phyloP scores from a whole-genome alignment of 2,888 invertebrate species.

The Parasteatoda lunata region DNA sequence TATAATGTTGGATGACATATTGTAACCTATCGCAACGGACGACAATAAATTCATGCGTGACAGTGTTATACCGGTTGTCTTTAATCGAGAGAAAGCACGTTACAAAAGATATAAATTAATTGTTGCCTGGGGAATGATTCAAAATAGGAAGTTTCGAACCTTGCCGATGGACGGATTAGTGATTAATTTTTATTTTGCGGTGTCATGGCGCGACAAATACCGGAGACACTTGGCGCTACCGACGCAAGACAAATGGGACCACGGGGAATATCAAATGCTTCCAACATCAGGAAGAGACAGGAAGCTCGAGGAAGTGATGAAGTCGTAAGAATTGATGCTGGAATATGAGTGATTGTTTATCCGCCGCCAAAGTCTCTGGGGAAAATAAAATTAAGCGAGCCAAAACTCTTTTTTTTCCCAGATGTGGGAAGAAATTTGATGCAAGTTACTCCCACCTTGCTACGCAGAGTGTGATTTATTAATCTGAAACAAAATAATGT shows the following conservation, averaged over 20 bases:
- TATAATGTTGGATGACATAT: too few species aligned
- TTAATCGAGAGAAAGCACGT: not conserved
- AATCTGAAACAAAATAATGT: not conserved
- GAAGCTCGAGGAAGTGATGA: constrained; percentile 5
- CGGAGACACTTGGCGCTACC: constrained; percentile 1
- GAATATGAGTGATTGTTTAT: not conserved
- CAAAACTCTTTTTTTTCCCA: not conserved
- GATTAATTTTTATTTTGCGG: constrained; percentile 15
- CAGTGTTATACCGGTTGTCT: too few species aligned
- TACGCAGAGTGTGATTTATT: not conserved
- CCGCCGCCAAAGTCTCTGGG: not conserved
- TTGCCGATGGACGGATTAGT: constrained; percentile 10
- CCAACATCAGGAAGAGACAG: constrained; percentile 1
- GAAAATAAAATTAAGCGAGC: constrained; percentile 1
- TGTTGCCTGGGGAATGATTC: not conserved
- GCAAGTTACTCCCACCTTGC: not conserved
- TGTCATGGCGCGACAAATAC: constrained; percentile 3
- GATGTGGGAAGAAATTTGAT: too few species aligned
- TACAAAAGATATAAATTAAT: not conserved
- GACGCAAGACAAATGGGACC: constrained; percentile 6
- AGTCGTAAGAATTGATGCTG: not conserved
- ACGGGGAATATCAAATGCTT: constrained; percentile 9
- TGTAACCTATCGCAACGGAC: too few species aligned
- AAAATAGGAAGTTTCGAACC: not conserved
- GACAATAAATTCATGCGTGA: too few species aligned